These are phyloP conservation scores for Pantherophis guttatus DNA, from an alignment of 2,113 vertebrate genomes.

Conservation along the genomic window DNA sequence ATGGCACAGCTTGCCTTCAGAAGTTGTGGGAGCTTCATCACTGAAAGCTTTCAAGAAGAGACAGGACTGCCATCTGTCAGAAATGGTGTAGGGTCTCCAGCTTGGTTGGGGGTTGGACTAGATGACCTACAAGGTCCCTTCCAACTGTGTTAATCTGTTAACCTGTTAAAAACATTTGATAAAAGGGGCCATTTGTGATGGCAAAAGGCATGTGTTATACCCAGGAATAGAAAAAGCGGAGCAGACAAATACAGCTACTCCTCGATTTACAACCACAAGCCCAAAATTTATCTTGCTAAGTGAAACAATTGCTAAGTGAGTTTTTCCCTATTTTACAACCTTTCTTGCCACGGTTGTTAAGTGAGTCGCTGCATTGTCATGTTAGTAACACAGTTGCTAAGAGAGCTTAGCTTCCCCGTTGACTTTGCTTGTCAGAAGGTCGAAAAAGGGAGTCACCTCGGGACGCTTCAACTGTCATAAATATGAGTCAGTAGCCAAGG, in stretches of 20 bases:
- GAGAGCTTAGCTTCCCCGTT: background rate
- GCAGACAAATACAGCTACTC: conserved; percentile 15
- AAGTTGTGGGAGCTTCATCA: too few species aligned
- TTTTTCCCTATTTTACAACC: too few species aligned
- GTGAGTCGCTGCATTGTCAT: background rate
- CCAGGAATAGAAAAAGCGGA: conserved; percentile 30
- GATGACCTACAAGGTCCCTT: too few species aligned
- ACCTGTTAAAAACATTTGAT: conserved; percentile 33
- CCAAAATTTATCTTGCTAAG: background rate
- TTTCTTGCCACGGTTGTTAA: background rate
- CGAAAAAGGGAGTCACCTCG: background rate
- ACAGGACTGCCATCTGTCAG: too few species aligned
- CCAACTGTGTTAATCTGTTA: too few species aligned
- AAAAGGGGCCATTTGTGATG: conserved; percentile 24
- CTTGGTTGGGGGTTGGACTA: too few species aligned
- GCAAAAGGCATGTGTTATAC: conserved; percentile 39
- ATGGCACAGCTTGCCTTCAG: too few species aligned
- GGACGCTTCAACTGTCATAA: too few species aligned
- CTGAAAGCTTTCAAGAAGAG: too few species aligned
- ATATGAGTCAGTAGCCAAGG: background rate
- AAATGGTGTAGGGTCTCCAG: too few species aligned
- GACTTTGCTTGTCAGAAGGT: background rate
- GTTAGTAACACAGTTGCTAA: background rate
- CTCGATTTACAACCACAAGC: background rate
- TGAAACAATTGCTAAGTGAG: background rate